Evolutionary conservation across 2,113 vertebrate species (phyloP), one percentile per base, ranked within the genome.

Genomic region (Procavia capensis): DNA sequence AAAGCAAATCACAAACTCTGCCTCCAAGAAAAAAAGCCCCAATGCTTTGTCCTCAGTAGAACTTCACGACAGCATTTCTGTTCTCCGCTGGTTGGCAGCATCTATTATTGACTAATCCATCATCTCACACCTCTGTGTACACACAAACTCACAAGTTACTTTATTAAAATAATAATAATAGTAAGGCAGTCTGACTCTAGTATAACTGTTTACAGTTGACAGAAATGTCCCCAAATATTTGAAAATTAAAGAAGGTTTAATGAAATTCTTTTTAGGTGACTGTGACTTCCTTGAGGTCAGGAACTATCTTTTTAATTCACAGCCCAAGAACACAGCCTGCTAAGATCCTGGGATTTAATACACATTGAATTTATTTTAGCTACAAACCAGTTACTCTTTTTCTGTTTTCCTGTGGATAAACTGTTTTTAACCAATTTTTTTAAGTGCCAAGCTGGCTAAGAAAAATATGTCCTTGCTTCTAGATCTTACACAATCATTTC

Each of bases 1-100:
- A 94, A 96, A 95, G 74, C 64, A 94, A 94, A 96, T 95, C 90
- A 90, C 50, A 54, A 91, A 80, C 29, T 94, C 41, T 81, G 25
- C 63, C 85, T 80, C n/a, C 34, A 78, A 75, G 57, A 66, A 43
- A 50, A 29, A 34, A 79, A 64, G 22, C 8, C 34, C 8, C 74
- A 75, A 70, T 63, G 41, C 36, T n/a, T 93, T 24, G 2, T 70
- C 47, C 72, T 61, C 61, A 54, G n/a, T 1, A n/a, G 78, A 85
- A 92, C 57, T 85, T 78, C 29, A 78, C 39, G 36, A 50, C 64
- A 7, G 2, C 29, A 43, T 19, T 25, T 50, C 87, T 70, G 14
- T 75, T 31, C 36, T 81, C 1, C 2, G 4, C 78, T 59, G 2
- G 9, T 61, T 90, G 45, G 14, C 54, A 79, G 29, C 27, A 25